A percentile compares a stretch with the other conserved stretches of the same genome.
Evolutionary conservation across 2,113 vertebrate genomes (phyloP).

Genomic region (human (Homo sapiens)): DNA sequence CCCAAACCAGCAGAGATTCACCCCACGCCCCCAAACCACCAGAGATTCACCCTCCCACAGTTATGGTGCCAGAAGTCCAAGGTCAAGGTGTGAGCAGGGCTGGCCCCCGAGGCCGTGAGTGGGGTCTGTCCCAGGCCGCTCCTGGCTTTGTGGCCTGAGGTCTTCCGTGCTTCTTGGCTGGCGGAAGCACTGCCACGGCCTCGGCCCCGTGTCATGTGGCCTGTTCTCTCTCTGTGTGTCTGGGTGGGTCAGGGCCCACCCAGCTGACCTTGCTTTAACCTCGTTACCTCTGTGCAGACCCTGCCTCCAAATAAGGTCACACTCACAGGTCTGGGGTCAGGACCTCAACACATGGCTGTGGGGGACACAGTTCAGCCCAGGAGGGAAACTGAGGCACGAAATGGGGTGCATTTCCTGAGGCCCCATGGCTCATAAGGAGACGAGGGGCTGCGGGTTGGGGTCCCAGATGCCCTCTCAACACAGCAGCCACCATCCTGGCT

Average conservation of each 20-base stretch:
- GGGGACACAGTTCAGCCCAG: not conserved
- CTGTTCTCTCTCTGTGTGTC: not conserved
- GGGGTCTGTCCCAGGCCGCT: too few relatives aligned
- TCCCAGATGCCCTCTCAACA: not conserved
- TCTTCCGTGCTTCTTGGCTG: not conserved
- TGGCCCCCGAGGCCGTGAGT: not conserved
- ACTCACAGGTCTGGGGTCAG: not conserved
- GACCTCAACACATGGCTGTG: rapidly evolving
- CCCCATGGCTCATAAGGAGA: not conserved
- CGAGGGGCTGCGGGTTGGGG: not conserved
- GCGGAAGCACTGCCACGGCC: rapidly evolving
- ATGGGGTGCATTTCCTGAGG: not conserved
- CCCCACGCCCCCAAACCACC: rapidly evolving
- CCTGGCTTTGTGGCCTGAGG: not conserved
- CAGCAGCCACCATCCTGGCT: not conserved
- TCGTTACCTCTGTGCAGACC: not conserved
- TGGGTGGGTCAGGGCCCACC: not conserved
- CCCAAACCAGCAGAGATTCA: too few relatives aligned
- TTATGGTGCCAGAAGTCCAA: not conserved
- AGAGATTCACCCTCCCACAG: not conserved
- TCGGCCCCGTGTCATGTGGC: too few relatives aligned
- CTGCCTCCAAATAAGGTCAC: too few relatives aligned
- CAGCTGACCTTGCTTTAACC: rapidly evolving
- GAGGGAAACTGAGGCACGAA: not conserved
- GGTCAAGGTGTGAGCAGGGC: too few relatives aligned